Conservation (phyloP, 2,888 invertebrate genomes). For the Cryptocephalus moraei region DNA sequence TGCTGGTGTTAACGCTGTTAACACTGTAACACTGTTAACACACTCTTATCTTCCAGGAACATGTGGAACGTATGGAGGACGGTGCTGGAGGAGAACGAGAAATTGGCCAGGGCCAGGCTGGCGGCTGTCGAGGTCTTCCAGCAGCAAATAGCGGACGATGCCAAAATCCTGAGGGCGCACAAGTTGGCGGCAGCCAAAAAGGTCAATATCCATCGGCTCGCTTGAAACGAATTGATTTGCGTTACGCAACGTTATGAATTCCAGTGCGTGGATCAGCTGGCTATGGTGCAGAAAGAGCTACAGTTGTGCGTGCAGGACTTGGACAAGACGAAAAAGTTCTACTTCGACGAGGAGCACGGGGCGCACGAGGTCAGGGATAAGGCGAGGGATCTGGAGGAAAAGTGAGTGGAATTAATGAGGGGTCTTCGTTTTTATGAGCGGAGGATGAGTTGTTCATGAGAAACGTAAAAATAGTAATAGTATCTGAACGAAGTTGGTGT, state of each 20-base stretch:
- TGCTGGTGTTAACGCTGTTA: background rate
- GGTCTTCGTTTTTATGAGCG: too few species aligned
- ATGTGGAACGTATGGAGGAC: conserved; percentile 98
- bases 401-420: conserved; percentile 41
- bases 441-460: too few species aligned
- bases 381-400: conserved; percentile 91
- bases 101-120: conserved; percentile 77
- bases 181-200: conserved; percentile 76
- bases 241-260: conserved; percentile 9
- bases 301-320: conserved; percentile 80
- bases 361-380: conserved; percentile 93
- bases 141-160: conserved; percentile 89
- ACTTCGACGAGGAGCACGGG: conserved; percentile 92
- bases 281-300: conserved; percentile 81
- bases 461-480: too few species aligned
- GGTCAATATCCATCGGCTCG: conserved; percentile 37
- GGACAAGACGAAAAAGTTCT: conserved; percentile 88
- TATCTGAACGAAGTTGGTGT: too few species aligned
- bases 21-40: background rate
- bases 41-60: conserved; percentile 53
- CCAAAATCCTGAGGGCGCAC: conserved; percentile 72
- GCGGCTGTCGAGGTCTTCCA: conserved; percentile 93
- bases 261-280: conserved; percentile 71
- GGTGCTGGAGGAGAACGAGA: conserved; percentile 90
- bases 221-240: background rate